Evolutionary conservation across 1,140 invertebrate genomes (phyloP), one percentile per base, ranked within the genome.

Genomic region (Penaeus chinensis): DNA sequence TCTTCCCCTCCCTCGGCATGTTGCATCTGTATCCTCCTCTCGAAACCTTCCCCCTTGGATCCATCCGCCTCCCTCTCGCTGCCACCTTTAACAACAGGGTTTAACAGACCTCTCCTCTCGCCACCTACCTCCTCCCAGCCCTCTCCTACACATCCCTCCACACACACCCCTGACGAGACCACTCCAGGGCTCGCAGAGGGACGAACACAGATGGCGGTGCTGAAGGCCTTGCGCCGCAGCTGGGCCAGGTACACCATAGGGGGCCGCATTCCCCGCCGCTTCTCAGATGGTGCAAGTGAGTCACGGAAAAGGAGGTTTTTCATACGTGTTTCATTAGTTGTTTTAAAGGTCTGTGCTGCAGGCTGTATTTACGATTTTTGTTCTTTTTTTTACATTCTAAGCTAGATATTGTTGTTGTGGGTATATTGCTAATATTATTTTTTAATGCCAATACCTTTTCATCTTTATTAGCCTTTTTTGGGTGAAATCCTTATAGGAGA

Each of bases 121-220:
- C n/a, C 32, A 60, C 65, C 82, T 74, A n/a, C 19, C 13, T 69
- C 80, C 65, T 69, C 82, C 47, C 61, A 20, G 19, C 32, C 65
- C 82, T 71, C 65, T 54, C 66, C 82, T 13, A 66, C 42, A 60
- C 66, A 22, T 54, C 54, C 54, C 63, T 24, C 82, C 42, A 66
- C n/a, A 74, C 82, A 22, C 54, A 54, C 54, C 63, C 63, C 82
- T 66, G n/a, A 20, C 62, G 62, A 42, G 32, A 32, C 65, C 82
- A 20, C 54, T 54, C 54, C 42, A 4, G 66, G 37, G 66, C 19
- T 47, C 27, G 63, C n/a, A 20, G 82, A 83, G 42, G 82, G 66
- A 65, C 22, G 66, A 3, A 83, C 63, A 63, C 61, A 66, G 65
- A 83, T 83, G 82, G 82, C 82, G 42, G 82, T 83, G 42, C 63